Conservation (phyloP, 2,888 invertebrate species). For the Vanessa cardui region DNA sequence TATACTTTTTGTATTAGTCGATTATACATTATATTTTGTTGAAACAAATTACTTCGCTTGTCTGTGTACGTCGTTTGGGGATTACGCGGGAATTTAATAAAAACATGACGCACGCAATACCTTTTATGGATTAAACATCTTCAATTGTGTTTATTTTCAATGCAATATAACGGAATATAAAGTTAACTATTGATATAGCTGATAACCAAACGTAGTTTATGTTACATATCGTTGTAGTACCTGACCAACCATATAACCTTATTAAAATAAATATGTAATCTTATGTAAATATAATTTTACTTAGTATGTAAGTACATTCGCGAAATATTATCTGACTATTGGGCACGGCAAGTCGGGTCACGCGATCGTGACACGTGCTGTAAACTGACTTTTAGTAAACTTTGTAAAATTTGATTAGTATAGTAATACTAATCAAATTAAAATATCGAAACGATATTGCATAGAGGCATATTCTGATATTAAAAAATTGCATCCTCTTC, state of each 20-base stretch:
- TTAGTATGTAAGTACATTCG: conserved; percentile 43
- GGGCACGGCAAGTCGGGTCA: conserved; percentile 71
- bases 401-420: too few relatives aligned
- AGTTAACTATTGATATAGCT: too few relatives aligned
- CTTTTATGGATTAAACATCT: conserved; percentile 12
- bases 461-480: background rate
- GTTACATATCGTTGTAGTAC: too few relatives aligned
- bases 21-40: background rate
- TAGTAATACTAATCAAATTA: conserved; percentile 13
- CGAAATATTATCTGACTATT: conserved; percentile 68
- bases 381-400: conserved; percentile 18
- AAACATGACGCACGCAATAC: conserved; percentile 27
- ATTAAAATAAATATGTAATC: too few relatives aligned
- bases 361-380: conserved; percentile 58
- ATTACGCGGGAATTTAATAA: conserved; percentile 26
- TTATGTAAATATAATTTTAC: background rate
- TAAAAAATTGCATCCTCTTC: conserved; percentile 1
- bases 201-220: too few relatives aligned
- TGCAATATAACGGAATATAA: background rate
- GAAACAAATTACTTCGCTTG: background rate
- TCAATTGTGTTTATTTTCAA: conserved; percentile 17
- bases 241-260: too few relatives aligned
- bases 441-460: background rate
- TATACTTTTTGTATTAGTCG: background rate
- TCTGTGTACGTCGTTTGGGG: background rate